A percentile compares a stretch with the other conserved stretches of the same genome.
phyloP scores from a whole-genome alignment of 2,113 vertebrate species.

The Sinocyclocheilus maitianheensis region DNA sequence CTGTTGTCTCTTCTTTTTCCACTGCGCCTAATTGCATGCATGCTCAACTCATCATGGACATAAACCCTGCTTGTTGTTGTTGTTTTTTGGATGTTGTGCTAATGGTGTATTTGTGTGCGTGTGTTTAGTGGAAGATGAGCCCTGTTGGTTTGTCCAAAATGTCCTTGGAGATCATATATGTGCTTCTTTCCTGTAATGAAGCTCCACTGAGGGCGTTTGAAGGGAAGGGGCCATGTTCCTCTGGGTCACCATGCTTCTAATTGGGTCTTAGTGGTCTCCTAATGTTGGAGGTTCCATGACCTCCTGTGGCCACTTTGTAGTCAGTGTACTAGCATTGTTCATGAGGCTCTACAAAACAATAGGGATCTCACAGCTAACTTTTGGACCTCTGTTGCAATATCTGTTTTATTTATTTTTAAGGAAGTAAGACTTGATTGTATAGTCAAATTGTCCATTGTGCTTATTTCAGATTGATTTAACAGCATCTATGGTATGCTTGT shows the following conservation, averaged over 20 bases:
- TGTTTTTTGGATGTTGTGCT: slow-evolving; percentile 55
- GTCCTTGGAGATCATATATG: slow-evolving; percentile 70
- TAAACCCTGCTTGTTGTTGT: slow-evolving; percentile 45
- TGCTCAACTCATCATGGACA: slow-evolving; percentile 37
- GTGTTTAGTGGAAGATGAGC: slow-evolving; percentile 32
- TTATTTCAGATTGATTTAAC: not conserved
- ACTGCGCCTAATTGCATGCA: slow-evolving; percentile 40
- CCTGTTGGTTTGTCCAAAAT: slow-evolving; percentile 62
- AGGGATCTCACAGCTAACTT: slow-evolving; percentile 52
- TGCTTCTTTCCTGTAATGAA: slow-evolving; percentile 71
- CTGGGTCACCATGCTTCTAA: slow-evolving; percentile 69
- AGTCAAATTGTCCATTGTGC: slow-evolving; percentile 19
- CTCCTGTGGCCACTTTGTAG: slow-evolving; percentile 75
- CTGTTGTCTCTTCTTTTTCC: slow-evolving; percentile 7
- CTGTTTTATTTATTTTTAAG: slow-evolving; percentile 2
- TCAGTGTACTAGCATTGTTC: slow-evolving; percentile 65
- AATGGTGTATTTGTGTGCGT: slow-evolving; percentile 53
- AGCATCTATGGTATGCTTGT: not conserved
- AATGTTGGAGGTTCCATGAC: slow-evolving; percentile 63
- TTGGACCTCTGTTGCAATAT: slow-evolving; percentile 52
- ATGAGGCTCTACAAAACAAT: slow-evolving; percentile 57
- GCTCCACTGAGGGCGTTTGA: slow-evolving; percentile 55
- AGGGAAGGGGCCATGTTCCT: slow-evolving; percentile 56
- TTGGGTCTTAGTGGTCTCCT: slow-evolving; percentile 70
- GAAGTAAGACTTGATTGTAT: slow-evolving; percentile 37